phyloP scores from a whole-genome alignment of 2,888 invertebrate species.

The Lepeophtheirus nordmannii region DNA sequence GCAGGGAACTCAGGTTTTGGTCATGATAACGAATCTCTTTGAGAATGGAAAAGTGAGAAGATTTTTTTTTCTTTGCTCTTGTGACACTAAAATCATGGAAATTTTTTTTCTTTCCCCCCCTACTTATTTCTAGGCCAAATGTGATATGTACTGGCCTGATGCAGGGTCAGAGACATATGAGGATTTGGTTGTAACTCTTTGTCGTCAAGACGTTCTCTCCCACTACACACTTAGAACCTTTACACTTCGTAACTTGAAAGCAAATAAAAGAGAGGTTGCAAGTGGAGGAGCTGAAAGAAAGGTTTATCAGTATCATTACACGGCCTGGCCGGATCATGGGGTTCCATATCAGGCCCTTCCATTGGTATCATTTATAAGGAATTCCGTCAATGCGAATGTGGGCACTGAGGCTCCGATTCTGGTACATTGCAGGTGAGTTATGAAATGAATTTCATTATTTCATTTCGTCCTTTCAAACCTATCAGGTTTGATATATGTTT shows the following conservation, averaged over 20 bases:
- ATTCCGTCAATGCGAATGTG: conserved; percentile 63
- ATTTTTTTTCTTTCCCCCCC: too few relatives aligned
- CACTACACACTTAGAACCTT: conserved; percentile 70
- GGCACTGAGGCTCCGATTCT: conserved; percentile 72
- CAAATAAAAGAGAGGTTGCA: background rate
- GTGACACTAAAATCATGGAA: too few relatives aligned
- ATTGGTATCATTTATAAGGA: conserved; percentile 77
- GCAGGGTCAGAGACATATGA: conserved; percentile 77
- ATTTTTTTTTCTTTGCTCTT: too few relatives aligned
- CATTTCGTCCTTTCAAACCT: background rate
- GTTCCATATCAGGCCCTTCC: conserved; percentile 83
- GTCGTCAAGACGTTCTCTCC: conserved; percentile 78
- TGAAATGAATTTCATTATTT: background rate
- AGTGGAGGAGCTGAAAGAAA: conserved; percentile 41
- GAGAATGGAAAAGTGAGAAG: conserved; percentile 64
- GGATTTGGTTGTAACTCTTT: conserved; percentile 66
- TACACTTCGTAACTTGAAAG: conserved; percentile 40
- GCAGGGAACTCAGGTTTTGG: conserved; percentile 75
- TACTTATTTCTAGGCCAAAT: conserved; percentile 68
- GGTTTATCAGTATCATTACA: conserved; percentile 86
- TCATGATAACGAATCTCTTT: conserved; percentile 93
- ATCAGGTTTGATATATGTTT: background rate
- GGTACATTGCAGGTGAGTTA: conserved; percentile 73
- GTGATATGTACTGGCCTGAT: conserved; percentile 96
- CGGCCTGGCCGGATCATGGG: conserved; percentile 97